Evolutionary conservation across 1,140 invertebrate species (phyloP).

Genomic region (Lethocerus indicus): DNA sequence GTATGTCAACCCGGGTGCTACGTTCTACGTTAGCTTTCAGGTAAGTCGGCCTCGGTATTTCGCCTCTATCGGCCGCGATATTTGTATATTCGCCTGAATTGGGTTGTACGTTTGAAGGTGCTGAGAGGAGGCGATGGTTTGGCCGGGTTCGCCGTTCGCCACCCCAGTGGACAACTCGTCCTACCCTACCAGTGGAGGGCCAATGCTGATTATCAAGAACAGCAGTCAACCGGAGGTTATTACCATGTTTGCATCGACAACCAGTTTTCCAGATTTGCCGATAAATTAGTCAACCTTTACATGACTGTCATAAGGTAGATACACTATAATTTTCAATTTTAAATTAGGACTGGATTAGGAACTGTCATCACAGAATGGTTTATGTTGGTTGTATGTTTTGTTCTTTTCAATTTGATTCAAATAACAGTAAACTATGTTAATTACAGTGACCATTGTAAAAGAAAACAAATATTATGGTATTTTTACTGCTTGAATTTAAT

Average conservation of each 20-base stretch:
- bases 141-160: constrained; percentile 77
- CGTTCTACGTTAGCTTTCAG: constrained; percentile 85
- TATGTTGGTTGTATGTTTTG: too few relatives aligned
- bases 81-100: too few relatives aligned
- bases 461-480: too few relatives aligned
- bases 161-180: constrained; percentile 66
- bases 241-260: constrained; percentile 93
- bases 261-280: constrained; percentile 80
- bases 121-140: constrained; percentile 80
- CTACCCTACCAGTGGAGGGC: constrained; percentile 80
- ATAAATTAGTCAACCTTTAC: constrained; percentile 84
- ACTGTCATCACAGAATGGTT: too few relatives aligned
- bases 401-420: too few relatives aligned
- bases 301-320: constrained; percentile 69
- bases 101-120: constrained; percentile 45
- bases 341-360: too few relatives aligned
- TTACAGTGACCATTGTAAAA: too few relatives aligned
- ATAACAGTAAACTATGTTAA: too few relatives aligned
- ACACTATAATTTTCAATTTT: too few relatives aligned
- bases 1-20: constrained; percentile 79
- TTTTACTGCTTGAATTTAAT: too few relatives aligned
- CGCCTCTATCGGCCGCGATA: not conserved
- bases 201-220: constrained; percentile 74
- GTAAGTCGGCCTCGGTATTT: too few relatives aligned
- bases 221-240: constrained; percentile 58